Evolutionary conservation across 1,140 invertebrate genomes (phyloP).

Genomic region (Hormaphis cornu): DNA sequence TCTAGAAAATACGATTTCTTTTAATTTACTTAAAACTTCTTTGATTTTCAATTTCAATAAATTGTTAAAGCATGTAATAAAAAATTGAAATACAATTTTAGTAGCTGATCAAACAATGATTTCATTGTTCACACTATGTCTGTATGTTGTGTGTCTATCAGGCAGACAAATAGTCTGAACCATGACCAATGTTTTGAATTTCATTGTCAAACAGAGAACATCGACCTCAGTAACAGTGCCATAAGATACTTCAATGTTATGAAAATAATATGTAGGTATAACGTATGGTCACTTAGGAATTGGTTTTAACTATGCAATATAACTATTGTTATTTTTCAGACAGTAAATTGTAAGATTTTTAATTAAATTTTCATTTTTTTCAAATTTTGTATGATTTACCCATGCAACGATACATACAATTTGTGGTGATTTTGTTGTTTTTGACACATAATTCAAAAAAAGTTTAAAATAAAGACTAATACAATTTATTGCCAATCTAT

Average conservation of each 20-base stretch:
- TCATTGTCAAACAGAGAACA: slow-evolving; percentile 21
- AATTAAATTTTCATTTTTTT: too few species aligned
- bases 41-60: background rate
- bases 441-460: too few species aligned
- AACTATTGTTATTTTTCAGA: too few species aligned
- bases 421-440: too few species aligned
- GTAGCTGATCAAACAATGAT: background rate
- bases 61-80: background rate
- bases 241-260: background rate
- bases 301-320: background rate
- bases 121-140: background rate
- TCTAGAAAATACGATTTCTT: too few species aligned
- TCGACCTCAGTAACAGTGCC: background rate
- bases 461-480: too few species aligned
- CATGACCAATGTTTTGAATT: slow-evolving; percentile 8
- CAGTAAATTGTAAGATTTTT: too few species aligned
- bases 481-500: too few species aligned
- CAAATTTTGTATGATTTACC: too few species aligned
- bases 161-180: background rate
- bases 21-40: too few species aligned
- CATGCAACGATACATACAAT: too few species aligned
- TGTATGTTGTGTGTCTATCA: background rate
- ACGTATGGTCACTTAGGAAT: background rate
- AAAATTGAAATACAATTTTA: background rate
- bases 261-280: background rate